Base-by-base conservation (phyloP, 2,888 invertebrate genomes). In the Tribolium freemani region DNA sequence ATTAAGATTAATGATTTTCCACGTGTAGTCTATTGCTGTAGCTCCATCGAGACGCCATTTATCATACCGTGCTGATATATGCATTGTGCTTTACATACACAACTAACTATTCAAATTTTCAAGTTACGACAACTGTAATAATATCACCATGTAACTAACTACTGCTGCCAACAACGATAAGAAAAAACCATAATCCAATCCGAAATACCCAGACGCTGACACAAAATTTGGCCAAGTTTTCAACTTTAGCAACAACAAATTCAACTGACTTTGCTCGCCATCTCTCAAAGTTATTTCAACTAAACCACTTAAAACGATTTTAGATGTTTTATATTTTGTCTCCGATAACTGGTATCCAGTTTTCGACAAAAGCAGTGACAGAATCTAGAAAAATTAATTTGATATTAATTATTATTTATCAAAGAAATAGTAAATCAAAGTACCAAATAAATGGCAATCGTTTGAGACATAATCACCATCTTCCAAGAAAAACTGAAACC, bases 1-100 rank as follows among this genome's bases (percentile, higher is more conserved):
- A 70, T 70, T 61, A 70, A 70, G 69, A 70, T 70, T 70, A 70
- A 70, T 70, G 69, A 63, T 70, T 70, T 61, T 70, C 61, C 20
- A 69, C 69, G 67, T 67, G 69, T 60, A 16, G 31, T n/a, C 44
- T 58, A 58, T 53, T 67, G 50, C 54, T 66, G 57, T 11, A 57
- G 38, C 53, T 63, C 69, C 69, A 48, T 63, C 56, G 69, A 46
- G 69, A 63, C 69, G 30, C 54, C 63, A 70, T 70, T 70, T 54
- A 67, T 67, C 48, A 67, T 46, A 57, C 21, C 30, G 13, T 30
- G 57, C 57, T 67, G 57, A 67, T 57, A 51, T 67, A 67, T 67
- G 67, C 67, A 67, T 67, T 57, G 67, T 66, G 66, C 46, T 61
- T 53, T 50, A 16, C 45, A 44, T 44, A 53, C 57, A 20, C 38